Conservation (phyloP, 2,113 vertebrate genomes). For the Tichodroma muraria region DNA sequence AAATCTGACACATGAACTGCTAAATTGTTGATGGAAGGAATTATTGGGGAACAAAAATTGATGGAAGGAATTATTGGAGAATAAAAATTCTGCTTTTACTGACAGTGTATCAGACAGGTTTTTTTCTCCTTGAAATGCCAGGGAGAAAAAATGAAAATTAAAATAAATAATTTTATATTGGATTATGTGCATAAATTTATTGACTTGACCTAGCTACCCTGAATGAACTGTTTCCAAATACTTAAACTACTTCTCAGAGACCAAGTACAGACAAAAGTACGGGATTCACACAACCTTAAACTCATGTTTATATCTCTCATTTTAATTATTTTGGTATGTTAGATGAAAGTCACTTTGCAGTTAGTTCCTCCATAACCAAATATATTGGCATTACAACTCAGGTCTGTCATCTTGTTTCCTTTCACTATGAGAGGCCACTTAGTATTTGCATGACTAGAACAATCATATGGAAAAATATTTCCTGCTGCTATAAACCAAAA, state of each 20-base stretch:
- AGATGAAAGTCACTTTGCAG: neutral
- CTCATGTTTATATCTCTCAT: neutral
- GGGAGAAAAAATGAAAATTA: neutral
- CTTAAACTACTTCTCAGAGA: neutral
- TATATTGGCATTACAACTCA: neutral
- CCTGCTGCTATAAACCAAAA: neutral
- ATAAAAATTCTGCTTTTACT: neutral
- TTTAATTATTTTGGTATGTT: neutral
- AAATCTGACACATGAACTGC: neutral
- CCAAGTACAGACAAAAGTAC: neutral
- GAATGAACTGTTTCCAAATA: constrained; percentile 30
- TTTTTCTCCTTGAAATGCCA: neutral
- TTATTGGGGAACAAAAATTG: neutral
- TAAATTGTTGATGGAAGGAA: neutral
- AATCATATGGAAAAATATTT: neutral
- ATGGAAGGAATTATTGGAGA: neutral
- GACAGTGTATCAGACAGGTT: neutral
- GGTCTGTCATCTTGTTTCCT: neutral
- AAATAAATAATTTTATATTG: neutral
- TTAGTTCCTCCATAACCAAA: neutral
- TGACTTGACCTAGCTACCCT: neutral
- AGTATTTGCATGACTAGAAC: neutral
- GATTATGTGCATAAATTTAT: neutral
- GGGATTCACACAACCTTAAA: neutral
- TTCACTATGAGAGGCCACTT: neutral